A percentile compares a stretch with the other conserved stretches of the same genome.
Conservation (phyloP, 2,113 vertebrate species). For the Choloepus hoffmanni region DNA sequence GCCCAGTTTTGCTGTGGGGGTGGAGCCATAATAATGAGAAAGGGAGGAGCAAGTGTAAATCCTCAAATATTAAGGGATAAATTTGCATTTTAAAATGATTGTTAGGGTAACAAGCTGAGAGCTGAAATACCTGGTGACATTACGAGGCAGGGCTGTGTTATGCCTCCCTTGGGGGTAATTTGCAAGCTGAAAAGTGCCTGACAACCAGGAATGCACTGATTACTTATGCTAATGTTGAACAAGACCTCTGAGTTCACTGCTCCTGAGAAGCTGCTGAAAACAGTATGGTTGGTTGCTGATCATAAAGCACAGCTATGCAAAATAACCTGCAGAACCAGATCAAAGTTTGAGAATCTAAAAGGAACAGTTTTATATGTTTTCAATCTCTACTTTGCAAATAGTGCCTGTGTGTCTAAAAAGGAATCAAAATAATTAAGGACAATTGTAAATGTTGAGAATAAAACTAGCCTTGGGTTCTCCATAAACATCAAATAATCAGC, state of each 20-base stretch:
- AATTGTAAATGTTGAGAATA: not conserved
- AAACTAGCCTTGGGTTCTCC: not conserved
- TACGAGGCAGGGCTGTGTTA: not conserved
- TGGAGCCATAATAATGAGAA: not conserved
- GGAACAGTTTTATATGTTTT: not conserved
- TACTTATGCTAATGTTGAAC: not conserved
- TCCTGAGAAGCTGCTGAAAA: not conserved
- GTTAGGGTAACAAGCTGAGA: not conserved
- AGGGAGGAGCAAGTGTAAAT: not conserved
- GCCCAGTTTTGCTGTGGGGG: not conserved
- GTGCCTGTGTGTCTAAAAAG: not conserved
- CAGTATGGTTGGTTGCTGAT: not conserved
- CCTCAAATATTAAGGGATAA: not conserved
- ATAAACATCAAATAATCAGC: not conserved
- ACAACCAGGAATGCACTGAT: not conserved
- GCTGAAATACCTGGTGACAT: not conserved
- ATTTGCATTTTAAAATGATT: constrained; percentile 48
- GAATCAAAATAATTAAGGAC: not conserved
- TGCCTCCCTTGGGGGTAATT: not conserved
- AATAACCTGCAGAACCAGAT: not conserved
- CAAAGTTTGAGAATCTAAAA: not conserved
- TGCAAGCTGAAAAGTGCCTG: not conserved
- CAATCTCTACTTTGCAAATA: not conserved
- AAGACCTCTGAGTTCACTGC: not conserved
- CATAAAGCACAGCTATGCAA: constrained; percentile 16